Percentiles rank a stretch among this genome's conserved stretches.
phyloP scores from a whole-genome alignment of 2,888 invertebrate genomes.

The Callyntrura guangdongensis region DNA sequence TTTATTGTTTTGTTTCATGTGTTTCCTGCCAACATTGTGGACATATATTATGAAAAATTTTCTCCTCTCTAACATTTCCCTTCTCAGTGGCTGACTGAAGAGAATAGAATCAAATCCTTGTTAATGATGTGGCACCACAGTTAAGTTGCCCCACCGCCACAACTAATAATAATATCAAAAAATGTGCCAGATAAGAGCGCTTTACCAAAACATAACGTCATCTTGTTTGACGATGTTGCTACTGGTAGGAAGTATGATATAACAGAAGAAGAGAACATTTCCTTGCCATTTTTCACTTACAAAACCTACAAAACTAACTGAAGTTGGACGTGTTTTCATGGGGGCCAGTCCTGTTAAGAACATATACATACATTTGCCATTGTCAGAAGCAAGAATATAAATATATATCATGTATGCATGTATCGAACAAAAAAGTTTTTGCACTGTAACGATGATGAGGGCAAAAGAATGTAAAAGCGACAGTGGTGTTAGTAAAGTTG shows the following conservation, averaged over 20 bases:
- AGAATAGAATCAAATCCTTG: slow-evolving; percentile 51
- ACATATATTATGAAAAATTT: slow-evolving; percentile 51
- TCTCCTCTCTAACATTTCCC: slow-evolving; percentile 37
- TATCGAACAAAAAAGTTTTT: background rate
- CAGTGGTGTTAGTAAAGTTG: slow-evolving; percentile 42
- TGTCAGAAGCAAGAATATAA: slow-evolving; percentile 26
- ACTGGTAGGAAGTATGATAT: slow-evolving; percentile 15
- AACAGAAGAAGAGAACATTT: too few relatives aligned
- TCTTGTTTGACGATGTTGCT: background rate
- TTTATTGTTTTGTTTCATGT: slow-evolving; percentile 70
- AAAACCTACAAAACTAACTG: background rate
- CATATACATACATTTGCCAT: background rate
- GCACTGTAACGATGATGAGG: slow-evolving; percentile 16
- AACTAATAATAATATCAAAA: slow-evolving; percentile 50
- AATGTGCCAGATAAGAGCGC: slow-evolving; percentile 40
- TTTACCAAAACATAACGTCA: slow-evolving; percentile 18
- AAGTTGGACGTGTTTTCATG: background rate
- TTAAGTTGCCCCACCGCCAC: slow-evolving; percentile 20
- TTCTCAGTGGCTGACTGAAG: slow-evolving; percentile 52
- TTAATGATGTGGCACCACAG: slow-evolving; percentile 41
- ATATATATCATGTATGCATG: too few relatives aligned
- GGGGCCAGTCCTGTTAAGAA: background rate
- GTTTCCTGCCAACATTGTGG: slow-evolving; percentile 62
- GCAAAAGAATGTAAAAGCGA: slow-evolving; percentile 49
- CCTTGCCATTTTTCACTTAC: background rate